These are phyloP conservation scores for Jordanella pulchra DNA, from an alignment of 2,797 vertebrate genomes.

Conservation along the genomic window DNA sequence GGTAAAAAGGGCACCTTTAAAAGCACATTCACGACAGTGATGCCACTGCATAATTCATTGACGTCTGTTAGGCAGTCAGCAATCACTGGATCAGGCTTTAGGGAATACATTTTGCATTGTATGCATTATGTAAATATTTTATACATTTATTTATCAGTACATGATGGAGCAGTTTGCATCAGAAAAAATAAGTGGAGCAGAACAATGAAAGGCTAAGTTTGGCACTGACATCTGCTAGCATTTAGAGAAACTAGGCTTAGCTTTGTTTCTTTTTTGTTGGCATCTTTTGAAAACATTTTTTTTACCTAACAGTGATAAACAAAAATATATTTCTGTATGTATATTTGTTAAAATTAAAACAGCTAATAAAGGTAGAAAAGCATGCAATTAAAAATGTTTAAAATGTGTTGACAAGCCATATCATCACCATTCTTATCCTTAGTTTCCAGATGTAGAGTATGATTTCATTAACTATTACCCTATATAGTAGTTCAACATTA, in stretches of 20 bases:
- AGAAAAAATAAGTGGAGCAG: slow-evolving; percentile 15
- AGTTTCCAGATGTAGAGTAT: not conserved
- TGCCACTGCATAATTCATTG: slow-evolving; percentile 64
- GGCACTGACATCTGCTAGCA: slow-evolving; percentile 31
- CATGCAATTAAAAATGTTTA: not conserved
- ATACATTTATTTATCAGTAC: slow-evolving; percentile 68
- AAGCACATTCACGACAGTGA: slow-evolving; percentile 34
- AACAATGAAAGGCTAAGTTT: slow-evolving; percentile 10
- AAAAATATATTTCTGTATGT: not conserved
- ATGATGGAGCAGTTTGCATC: slow-evolving; percentile 53
- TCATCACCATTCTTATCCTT: not conserved
- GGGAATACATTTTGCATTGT: slow-evolving; percentile 64
- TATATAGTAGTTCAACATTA: too few species aligned
- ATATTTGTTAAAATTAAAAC: not conserved
- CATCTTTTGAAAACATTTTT: too few species aligned
- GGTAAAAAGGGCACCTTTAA: slow-evolving; percentile 64
- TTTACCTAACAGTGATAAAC: not conserved
- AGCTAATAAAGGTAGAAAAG: not conserved
- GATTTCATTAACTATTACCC: too few species aligned
- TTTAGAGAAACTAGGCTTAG: not conserved
- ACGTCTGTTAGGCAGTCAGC: slow-evolving; percentile 60
- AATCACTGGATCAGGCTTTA: slow-evolving; percentile 51
- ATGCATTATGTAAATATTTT: slow-evolving; percentile 64
- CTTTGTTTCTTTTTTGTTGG: not conserved
- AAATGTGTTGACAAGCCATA: not conserved